These are phyloP conservation scores for Anoplolepis gracilipes DNA, from an alignment of 1,140 invertebrate genomes.

Conservation along the genomic window DNA sequence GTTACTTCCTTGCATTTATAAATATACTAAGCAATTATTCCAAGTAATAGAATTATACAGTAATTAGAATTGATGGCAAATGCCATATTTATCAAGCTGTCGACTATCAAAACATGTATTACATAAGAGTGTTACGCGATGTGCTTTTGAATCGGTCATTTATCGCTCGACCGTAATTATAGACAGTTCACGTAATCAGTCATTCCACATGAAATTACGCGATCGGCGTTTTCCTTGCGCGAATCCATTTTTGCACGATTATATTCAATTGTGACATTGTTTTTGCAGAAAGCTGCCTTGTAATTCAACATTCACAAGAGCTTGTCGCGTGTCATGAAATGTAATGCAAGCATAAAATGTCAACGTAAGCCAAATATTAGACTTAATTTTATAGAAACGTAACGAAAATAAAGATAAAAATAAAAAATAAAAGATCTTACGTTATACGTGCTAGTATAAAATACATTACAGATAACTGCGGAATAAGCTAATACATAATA, in stretches of 20 bases:
- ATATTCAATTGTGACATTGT: background rate
- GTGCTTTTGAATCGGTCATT: slow-evolving; percentile 8
- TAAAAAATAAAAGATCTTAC: background rate
- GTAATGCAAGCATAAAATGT: background rate
- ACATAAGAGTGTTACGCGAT: slow-evolving; percentile 30
- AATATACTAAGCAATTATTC: background rate
- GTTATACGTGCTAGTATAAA: no score
- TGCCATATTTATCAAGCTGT: slow-evolving; percentile 22
- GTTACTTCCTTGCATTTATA: background rate
- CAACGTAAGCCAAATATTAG: background rate
- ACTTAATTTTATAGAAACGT: background rate
- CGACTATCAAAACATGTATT: slow-evolving; percentile 18
- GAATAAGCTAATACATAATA: no score
- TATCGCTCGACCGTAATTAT: slow-evolving; percentile 36
- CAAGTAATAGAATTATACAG: slow-evolving; percentile 10
- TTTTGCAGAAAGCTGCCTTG: slow-evolving; percentile 4
- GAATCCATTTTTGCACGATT: slow-evolving; percentile 34
- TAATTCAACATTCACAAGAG: background rate
- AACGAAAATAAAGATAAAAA: background rate
- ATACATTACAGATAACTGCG: no score
- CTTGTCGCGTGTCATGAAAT: background rate
- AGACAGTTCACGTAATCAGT: slow-evolving; percentile 37
- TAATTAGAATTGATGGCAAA: background rate
- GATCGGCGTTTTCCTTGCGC: background rate
- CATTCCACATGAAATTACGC: slow-evolving; percentile 33